A percentile compares a stretch with the other conserved stretches of the same genome.
Conservation (phyloP, 1,140 invertebrate genomes). For the Aricia agestis region DNA sequence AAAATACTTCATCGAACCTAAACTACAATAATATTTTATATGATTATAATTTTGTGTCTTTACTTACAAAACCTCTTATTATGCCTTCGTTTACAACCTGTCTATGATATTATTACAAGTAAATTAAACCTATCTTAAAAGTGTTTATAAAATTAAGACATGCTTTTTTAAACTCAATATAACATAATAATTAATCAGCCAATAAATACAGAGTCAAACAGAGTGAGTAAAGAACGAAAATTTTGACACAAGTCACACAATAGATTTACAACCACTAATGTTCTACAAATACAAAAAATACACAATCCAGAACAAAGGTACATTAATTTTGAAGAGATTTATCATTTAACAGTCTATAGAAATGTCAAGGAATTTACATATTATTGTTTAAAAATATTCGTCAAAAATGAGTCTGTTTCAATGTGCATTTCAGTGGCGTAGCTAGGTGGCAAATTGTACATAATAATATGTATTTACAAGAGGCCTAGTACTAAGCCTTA, state of each 20-base stretch:
- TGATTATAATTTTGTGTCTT: no score
- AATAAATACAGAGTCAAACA: background rate
- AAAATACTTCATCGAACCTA: background rate
- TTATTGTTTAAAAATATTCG: background rate
- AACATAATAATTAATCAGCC: background rate
- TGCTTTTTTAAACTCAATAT: background rate
- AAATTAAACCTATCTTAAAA: no score
- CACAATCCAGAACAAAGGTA: background rate
- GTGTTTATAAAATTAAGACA: background rate
- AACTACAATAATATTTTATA: background rate
- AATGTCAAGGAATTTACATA: background rate
- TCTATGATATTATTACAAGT: no score
- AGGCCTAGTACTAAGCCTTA: no score
- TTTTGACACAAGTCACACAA: background rate
- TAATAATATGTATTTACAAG: no score
- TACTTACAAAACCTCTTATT: no score
- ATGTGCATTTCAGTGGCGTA: constrained; percentile 9
- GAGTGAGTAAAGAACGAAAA: background rate
- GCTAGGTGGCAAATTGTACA: background rate
- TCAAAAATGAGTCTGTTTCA: background rate
- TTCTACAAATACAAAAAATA: background rate
- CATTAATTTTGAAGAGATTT: background rate
- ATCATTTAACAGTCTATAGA: background rate
- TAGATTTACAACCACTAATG: background rate
- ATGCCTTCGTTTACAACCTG: no score